Conservation (phyloP, 2,888 invertebrate genomes). For the Crepidodera aurea region DNA sequence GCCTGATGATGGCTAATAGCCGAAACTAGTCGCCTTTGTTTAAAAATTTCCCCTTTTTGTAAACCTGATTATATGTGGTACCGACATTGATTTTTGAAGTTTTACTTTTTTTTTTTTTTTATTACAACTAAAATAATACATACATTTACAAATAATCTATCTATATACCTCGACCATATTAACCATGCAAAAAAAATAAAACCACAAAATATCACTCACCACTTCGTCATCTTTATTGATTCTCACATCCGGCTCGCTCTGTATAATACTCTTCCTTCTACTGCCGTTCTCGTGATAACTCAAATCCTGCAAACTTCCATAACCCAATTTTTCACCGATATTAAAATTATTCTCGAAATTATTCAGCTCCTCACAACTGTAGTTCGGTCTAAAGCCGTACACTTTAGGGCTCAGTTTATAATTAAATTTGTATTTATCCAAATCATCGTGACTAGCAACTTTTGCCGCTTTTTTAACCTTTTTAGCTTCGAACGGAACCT, state of each 20-base stretch:
- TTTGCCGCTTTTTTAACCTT: slow-evolving; percentile 51
- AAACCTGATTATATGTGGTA: too few species aligned
- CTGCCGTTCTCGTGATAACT: slow-evolving; percentile 35
- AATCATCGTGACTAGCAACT: slow-evolving; percentile 56
- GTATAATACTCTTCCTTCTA: slow-evolving; percentile 57
- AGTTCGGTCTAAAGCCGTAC: slow-evolving; percentile 63
- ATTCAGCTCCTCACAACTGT: slow-evolving; percentile 57
- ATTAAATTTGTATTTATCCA: slow-evolving; percentile 54
- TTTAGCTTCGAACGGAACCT: slow-evolving; percentile 55
- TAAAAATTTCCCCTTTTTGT: too few species aligned
- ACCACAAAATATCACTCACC: slow-evolving; percentile 42
- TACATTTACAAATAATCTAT: too few species aligned
- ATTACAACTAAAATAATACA: too few species aligned
- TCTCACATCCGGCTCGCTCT: slow-evolving; percentile 74
- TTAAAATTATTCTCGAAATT: slow-evolving; percentile 52
- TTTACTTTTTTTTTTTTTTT: too few species aligned
- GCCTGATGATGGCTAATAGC: too few species aligned
- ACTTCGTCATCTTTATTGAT: slow-evolving; percentile 51
- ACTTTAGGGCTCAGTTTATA: slow-evolving; percentile 74
- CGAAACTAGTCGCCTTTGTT: too few species aligned
- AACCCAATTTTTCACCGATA: slow-evolving; percentile 57
- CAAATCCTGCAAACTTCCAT: slow-evolving; percentile 72
- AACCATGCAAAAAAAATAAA: too few species aligned
- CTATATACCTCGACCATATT: too few species aligned
- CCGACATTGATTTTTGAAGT: too few species aligned